phyloP scores from a whole-genome alignment of 2,888 invertebrate species.

The Eudasyphora cyanicolor region DNA sequence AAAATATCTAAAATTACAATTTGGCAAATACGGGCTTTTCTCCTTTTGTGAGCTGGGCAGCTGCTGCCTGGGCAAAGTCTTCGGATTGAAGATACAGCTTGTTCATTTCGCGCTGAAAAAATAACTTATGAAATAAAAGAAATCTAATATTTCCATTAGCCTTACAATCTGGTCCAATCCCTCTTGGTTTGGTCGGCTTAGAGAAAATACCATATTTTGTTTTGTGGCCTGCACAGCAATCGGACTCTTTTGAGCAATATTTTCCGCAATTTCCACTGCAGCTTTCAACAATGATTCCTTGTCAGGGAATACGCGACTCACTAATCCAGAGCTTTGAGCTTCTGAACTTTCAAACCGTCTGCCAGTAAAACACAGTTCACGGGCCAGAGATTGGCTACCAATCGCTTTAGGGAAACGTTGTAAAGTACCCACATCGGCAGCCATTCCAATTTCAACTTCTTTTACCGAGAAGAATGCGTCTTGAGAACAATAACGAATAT shows the following conservation, averaged over 20 bases:
- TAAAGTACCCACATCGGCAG: constrained; percentile 96
- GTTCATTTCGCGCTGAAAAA: constrained; percentile 88
- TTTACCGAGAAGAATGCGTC: constrained; percentile 96
- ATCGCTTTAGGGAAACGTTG: constrained; percentile 94
- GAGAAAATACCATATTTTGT: constrained; percentile 89
- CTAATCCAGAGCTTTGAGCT: constrained; percentile 89
- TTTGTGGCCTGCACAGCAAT: constrained; percentile 97
- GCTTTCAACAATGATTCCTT: constrained; percentile 83
- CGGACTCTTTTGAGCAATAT: constrained; percentile 94
- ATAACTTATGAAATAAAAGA: background rate
- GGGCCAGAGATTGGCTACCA: constrained; percentile 91
- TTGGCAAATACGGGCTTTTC: constrained; percentile 89
- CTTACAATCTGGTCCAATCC: constrained; percentile 95
- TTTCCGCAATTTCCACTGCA: constrained; percentile 87
- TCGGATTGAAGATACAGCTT: constrained; percentile 94
- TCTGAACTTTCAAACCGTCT: constrained; percentile 90
- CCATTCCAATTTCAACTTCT: constrained; percentile 92
- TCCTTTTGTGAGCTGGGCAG: constrained; percentile 86
- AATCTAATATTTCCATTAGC: too few relatives aligned
- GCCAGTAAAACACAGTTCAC: constrained; percentile 94
- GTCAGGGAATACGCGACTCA: constrained; percentile 82
- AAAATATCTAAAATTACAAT: constrained; percentile 80
- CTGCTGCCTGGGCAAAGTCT: constrained; percentile 90
- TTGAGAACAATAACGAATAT: constrained; percentile 93
- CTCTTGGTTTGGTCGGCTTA: constrained; percentile 92